Evolutionary conservation across 37 sponge, comb jelly and placozoan species (phyloP).

Genomic region (Cliona cf. orientalis): DNA sequence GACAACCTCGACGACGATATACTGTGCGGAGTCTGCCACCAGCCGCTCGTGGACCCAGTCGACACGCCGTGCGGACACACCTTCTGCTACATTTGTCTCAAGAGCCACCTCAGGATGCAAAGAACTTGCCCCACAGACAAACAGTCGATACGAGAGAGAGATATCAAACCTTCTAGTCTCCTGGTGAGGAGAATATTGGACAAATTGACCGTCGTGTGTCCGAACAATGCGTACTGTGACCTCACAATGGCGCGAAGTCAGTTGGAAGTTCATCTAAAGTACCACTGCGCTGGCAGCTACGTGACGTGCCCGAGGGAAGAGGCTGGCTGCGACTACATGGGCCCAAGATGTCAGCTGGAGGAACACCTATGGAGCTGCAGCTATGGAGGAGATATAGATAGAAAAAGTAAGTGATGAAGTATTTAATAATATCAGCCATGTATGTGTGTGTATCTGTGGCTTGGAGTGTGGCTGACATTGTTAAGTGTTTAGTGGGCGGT

Average conservation of each 20-base stretch:
- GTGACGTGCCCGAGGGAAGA: slow-evolving; percentile 69
- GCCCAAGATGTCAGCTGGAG: slow-evolving; percentile 78
- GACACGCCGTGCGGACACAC: slow-evolving; percentile 90
- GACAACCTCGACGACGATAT: slow-evolving; percentile 80
- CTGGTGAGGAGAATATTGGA: slow-evolving; percentile 82
- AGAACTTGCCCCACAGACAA: slow-evolving; percentile 68
- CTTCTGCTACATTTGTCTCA: slow-evolving; percentile 73
- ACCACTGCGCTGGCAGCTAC: slow-evolving; percentile 75
- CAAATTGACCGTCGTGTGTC: slow-evolving; percentile 83
- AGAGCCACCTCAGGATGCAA: slow-evolving; percentile 33
- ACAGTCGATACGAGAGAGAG: slow-evolving; percentile 29
- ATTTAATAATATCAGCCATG: slow-evolving; percentile 7
- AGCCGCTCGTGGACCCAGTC: slow-evolving; percentile 84
- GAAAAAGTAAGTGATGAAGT: slow-evolving; percentile 52
- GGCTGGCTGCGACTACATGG: slow-evolving; percentile 69
- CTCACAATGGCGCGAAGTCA: slow-evolving; percentile 57
- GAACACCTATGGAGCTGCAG: slow-evolving; percentile 87
- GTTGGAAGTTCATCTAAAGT: slow-evolving; percentile 71
- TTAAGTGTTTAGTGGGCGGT: no score
- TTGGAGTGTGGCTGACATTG: slow-evolving; percentile 5
- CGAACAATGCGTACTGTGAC: slow-evolving; percentile 87
- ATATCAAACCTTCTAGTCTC: slow-evolving; percentile 59
- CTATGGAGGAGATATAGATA: slow-evolving; percentile 55
- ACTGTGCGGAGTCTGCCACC: slow-evolving; percentile 73
- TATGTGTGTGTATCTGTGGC: slow-evolving; percentile 30